A percentile compares a stretch with the other conserved stretches of the same genome.
Evolutionary conservation across 2,888 invertebrate genomes (phyloP).

Genomic region (Folsomia manolachei): DNA sequence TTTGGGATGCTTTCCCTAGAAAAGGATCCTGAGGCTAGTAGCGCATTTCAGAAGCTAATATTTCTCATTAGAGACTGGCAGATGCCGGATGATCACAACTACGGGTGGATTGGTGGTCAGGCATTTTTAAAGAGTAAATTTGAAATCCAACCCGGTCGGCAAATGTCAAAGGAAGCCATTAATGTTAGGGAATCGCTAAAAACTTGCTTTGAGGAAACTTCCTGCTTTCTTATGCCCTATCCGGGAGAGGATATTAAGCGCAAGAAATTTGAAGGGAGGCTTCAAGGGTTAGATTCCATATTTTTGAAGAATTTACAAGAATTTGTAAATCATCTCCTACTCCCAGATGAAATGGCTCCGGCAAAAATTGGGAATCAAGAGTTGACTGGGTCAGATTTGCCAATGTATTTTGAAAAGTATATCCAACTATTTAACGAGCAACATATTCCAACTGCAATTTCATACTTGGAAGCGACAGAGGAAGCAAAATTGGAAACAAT

Average conservation of each 20-base stretch:
- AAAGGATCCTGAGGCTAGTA: conserved; percentile 57
- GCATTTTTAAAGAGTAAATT: not conserved
- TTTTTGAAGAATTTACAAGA: not conserved
- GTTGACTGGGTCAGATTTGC: not conserved
- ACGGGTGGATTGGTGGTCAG: not conserved
- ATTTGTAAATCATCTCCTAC: not conserved
- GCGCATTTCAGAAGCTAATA: conserved; percentile 77
- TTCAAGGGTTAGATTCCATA: not conserved
- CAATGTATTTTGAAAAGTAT: not conserved
- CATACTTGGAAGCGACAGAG: not conserved
- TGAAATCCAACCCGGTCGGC: too few species aligned
- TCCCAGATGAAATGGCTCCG: not conserved
- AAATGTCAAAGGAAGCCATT: not conserved
- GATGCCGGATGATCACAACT: not conserved
- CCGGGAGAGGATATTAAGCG: not conserved
- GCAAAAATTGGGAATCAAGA: not conserved
- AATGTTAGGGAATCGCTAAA: not conserved
- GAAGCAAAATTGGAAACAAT: not conserved
- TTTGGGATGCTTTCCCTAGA: conserved; percentile 27
- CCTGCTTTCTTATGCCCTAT: not conserved
- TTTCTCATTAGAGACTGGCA: conserved; percentile 92
- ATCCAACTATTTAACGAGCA: not conserved
- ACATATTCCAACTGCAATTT: not conserved
- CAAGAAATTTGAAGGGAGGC: not conserved
- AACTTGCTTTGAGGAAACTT: not conserved